Base-by-base conservation (phyloP, 2,888 invertebrate species). In the Philhelius pedissequus region DNA sequence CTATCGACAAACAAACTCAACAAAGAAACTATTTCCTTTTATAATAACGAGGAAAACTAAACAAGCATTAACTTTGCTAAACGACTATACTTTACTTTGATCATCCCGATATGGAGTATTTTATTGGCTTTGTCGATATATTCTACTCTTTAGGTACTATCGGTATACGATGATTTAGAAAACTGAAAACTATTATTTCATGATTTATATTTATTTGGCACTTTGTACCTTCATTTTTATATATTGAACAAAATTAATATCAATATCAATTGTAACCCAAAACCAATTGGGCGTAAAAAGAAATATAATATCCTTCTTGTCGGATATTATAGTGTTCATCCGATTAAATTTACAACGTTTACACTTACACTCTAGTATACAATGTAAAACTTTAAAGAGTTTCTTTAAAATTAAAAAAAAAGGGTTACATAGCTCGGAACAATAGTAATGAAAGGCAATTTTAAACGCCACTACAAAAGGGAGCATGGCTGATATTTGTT, bases 381-480 rank as follows among this genome's bases (percentile, higher is more conserved):
- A 60, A 27, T 64, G 32, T 1, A 38, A 38, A 22, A 56, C 35
- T 78, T 75, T 60, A 48, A n/a, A n/a, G 27, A 77, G 11, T 52
- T 43, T 66, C 40, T 62, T 45, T 27, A 73, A 50, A 40, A 40
- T 27, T 60, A 60, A 60, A 43, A 40, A 18, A 40, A 76, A 80
- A 86, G 84, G 84, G 84, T 86, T 64, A 48, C 38, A n/a, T n/a
- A 27, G 43, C 0, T 45, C 54, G 54, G 71, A 81, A 76, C 60
- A 71, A n/a, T n/a, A n/a, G n/a, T n/a, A 77, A 89, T 89, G 88
- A 90, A 90, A 90, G 89, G 89, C 90, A 90, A 90, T 90, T 90
- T 90, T 89, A 88, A 88, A 90, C 89, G 90, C 90, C 90, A 90
- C 90, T 90, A 90, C 90, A 90, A 90, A 89, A 89, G 88, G 87